Evolutionary conservation across 2,888 invertebrate species (phyloP).

Genomic region (Gryllus longicercus): DNA sequence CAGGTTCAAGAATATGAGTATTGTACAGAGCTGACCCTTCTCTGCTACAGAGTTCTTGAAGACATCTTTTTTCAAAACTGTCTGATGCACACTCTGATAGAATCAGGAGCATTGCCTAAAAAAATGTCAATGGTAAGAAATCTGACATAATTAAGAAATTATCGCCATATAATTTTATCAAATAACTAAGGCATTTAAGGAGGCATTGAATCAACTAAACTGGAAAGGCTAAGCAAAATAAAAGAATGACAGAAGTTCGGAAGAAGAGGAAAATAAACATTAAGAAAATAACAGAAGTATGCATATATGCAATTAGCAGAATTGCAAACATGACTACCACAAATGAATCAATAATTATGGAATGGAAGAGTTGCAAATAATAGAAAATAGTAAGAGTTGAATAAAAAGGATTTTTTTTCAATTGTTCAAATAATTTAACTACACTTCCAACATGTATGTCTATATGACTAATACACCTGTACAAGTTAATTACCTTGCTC

Average conservation of each 20-base stretch:
- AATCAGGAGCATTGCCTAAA: not conserved
- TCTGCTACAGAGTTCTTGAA: not conserved
- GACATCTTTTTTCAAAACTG: not conserved
- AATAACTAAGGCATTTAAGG: not conserved
- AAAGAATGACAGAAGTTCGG: not conserved
- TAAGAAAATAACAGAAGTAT: too few species aligned
- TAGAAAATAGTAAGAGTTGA: too few species aligned
- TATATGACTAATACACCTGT: too few species aligned
- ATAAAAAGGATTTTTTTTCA: too few species aligned
- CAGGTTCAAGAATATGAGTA: not conserved
- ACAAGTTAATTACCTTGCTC: too few species aligned
- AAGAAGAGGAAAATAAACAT: not conserved
- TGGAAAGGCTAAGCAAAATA: not conserved
- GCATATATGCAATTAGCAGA: too few species aligned
- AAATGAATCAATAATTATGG: too few species aligned
- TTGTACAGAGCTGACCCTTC: not conserved
- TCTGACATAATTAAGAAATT: not conserved
- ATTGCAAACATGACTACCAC: too few species aligned
- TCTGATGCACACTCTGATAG: not conserved
- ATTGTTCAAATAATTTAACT: too few species aligned
- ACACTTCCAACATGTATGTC: too few species aligned
- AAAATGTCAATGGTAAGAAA: not conserved
- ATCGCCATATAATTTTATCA: not conserved
- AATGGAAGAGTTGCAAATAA: too few species aligned
- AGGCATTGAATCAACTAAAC: not conserved